phyloP scores from a whole-genome alignment of 2,113 vertebrate genomes.

The Lamprotornis superbus region DNA sequence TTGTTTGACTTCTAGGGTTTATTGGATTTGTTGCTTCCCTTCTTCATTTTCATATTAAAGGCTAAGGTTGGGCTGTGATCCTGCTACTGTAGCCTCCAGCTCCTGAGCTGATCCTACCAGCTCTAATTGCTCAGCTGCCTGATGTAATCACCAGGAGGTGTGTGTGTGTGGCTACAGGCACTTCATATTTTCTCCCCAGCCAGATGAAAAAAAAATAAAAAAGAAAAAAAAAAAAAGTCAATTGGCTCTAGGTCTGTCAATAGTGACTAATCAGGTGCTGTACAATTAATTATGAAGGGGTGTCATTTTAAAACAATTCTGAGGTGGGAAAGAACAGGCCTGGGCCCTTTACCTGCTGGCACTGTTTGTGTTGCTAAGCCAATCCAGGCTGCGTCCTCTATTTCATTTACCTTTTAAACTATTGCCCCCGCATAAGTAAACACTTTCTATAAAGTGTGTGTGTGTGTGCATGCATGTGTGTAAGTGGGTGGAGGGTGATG shows the following conservation, averaged over 20 bases:
- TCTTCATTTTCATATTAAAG: conserved; percentile 63
- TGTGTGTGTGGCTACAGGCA: background rate
- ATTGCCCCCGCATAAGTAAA: conserved; percentile 68
- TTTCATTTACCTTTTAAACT: conserved; percentile 68
- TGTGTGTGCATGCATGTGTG: conserved; percentile 38
- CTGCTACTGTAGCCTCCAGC: conserved; percentile 28
- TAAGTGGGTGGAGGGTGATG: conserved; percentile 56
- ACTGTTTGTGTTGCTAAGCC: conserved; percentile 70
- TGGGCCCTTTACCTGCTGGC: conserved; percentile 63
- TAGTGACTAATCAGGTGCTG: conserved; percentile 64
- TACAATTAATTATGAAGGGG: conserved; percentile 63
- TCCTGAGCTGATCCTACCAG: background rate
- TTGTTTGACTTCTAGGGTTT: conserved; percentile 37
- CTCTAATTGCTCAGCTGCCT: conserved; percentile 51
- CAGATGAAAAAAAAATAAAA: background rate
- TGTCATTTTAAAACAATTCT: conserved; percentile 67
- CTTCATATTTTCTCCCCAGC: conserved; percentile 25
- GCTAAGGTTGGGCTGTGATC: conserved; percentile 8
- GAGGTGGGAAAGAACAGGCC: conserved; percentile 63
- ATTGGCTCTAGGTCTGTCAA: conserved; percentile 61
- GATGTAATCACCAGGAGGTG: conserved; percentile 16
- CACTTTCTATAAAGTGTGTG: conserved; percentile 55
- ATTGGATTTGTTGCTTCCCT: conserved; percentile 41
- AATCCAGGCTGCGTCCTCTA: conserved; percentile 55
- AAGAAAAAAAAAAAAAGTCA: background rate